Evolutionary conservation across 37 sponge, comb jelly and placozoan species (phyloP).

Genomic region (Petrosia ficiformis): DNA sequence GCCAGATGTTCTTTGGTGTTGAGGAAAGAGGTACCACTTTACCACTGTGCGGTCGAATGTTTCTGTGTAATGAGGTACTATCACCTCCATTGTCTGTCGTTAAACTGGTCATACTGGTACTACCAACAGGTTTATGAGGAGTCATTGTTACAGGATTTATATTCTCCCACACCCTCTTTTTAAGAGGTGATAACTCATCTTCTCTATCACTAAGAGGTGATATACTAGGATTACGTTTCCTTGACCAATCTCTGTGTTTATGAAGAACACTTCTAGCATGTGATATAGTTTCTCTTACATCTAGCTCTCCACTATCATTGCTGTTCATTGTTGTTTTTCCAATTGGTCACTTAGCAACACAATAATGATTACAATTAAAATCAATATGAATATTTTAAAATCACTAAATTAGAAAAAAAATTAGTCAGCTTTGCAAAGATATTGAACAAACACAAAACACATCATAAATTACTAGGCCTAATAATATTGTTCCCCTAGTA

Average conservation of each 20-base stretch:
- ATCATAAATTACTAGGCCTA: too few species aligned
- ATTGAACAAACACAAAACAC: too few species aligned
- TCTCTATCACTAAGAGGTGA: not conserved
- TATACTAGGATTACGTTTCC: slow-evolving; percentile 5
- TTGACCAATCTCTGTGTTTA: slow-evolving; percentile 40
- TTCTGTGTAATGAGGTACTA: not conserved
- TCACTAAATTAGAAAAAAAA: too few species aligned
- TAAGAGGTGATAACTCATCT: not conserved
- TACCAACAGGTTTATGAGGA: not conserved
- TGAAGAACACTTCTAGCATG: slow-evolving; percentile 36
- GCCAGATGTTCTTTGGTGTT: not conserved
- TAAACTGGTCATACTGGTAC: not conserved
- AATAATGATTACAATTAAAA: too few species aligned
- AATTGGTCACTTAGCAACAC: too few species aligned
- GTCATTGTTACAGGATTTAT: too few species aligned
- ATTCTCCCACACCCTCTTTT: not conserved
- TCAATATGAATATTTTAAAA: too few species aligned
- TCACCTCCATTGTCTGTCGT: not conserved
- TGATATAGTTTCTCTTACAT: not conserved
- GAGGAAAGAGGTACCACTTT: not conserved
- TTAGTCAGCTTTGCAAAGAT: too few species aligned
- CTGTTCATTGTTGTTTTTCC: too few species aligned
- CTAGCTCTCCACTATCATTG: too few species aligned
- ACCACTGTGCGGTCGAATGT: not conserved
- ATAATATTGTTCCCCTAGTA: too few species aligned